Percentiles rank a stretch among this genome's conserved stretches.
These are phyloP conservation scores for Cephus cinctus DNA, from an alignment of 1,140 invertebrate species.

Conservation along the genomic window DNA sequence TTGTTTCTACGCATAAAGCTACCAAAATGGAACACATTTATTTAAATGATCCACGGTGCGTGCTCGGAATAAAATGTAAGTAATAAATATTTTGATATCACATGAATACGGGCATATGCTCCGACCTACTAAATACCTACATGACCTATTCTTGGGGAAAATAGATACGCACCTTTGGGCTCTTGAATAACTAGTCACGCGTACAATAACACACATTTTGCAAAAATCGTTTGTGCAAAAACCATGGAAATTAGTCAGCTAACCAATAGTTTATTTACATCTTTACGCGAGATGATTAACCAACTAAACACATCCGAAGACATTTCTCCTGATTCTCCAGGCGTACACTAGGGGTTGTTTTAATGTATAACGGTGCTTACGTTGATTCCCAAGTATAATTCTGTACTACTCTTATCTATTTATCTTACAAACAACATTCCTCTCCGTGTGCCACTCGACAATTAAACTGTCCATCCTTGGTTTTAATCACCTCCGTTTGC, in stretches of 20 bases:
- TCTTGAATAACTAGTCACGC: conserved; percentile 22
- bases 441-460: too few relatives aligned
- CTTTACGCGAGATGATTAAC: conserved; percentile 28
- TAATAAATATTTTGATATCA: conserved; percentile 1
- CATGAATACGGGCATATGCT: too few relatives aligned
- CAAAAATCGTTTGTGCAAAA: conserved; percentile 20
- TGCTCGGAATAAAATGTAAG: conserved; percentile 4
- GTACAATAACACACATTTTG: conserved; percentile 40
- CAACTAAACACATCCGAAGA: conserved; percentile 29
- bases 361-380: too few relatives aligned
- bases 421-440: too few relatives aligned
- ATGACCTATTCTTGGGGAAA: conserved; percentile 1
- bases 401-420: too few relatives aligned
- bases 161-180: conserved; percentile 35
- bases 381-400: too few relatives aligned
- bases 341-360: background rate
- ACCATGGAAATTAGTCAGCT: conserved; percentile 37
- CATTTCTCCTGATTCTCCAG: conserved; percentile 29
- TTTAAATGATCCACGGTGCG: background rate
- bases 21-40: conserved; percentile 2
- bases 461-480: too few relatives aligned
- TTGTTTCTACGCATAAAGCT: background rate
- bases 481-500: too few relatives aligned
- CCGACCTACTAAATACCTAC: too few relatives aligned
- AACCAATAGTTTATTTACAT: conserved; percentile 44